These are phyloP conservation scores for Tribolium castaneum DNA, from an alignment of 1,140 invertebrate species.

Conservation along the genomic window DNA sequence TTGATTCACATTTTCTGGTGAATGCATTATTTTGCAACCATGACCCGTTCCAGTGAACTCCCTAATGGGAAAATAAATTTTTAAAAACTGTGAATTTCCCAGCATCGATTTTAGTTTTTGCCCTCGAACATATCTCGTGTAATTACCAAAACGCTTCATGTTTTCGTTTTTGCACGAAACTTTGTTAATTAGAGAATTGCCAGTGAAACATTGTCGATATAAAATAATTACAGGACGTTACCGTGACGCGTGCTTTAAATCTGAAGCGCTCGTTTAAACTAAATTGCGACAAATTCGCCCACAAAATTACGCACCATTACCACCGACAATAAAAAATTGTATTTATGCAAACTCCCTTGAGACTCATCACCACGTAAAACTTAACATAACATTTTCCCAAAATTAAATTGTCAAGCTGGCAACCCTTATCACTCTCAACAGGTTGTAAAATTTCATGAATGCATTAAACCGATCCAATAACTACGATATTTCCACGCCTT, in stretches of 20 bases:
- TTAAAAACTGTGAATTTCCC: no score
- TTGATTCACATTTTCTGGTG: neutral
- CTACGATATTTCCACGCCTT: slow-evolving; percentile 3
- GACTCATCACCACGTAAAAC: no score
- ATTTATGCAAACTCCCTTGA: no score
- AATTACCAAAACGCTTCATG: neutral
- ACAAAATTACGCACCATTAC: slow-evolving; percentile 21
- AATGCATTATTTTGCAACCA: neutral
- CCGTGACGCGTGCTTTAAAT: slow-evolving; percentile 30
- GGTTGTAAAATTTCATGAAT: slow-evolving; percentile 13
- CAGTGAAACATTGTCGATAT: neutral
- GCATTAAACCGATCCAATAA: slow-evolving; percentile 20
- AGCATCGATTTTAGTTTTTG: no score
- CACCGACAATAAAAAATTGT: no score
- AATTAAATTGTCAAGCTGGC: neutral
- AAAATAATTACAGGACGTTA: slow-evolving; percentile 11
- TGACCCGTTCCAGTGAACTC: slow-evolving; percentile 2
- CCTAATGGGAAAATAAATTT: neutral
- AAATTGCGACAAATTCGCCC: slow-evolving; percentile 34
- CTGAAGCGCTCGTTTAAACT: slow-evolving; percentile 19
- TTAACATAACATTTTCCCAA: no score
- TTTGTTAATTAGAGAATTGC: slow-evolving; percentile 10
- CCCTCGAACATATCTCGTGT: neutral
- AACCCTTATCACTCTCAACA: neutral
- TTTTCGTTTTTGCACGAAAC: slow-evolving; percentile 9